Base-by-base conservation (phyloP, 2,888 invertebrate genomes). In the Philereme vetulata region DNA sequence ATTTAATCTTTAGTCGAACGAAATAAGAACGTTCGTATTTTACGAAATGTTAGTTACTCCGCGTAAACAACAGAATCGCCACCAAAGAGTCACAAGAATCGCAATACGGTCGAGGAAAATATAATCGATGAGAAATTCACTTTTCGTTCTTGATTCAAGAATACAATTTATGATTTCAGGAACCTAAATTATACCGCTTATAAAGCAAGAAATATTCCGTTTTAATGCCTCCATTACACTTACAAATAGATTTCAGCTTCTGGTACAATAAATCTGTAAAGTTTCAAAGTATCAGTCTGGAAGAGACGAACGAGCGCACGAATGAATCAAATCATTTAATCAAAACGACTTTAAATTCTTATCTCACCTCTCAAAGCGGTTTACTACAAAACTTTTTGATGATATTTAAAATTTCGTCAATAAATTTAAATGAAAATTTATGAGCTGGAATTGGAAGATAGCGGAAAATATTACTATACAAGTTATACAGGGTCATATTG, bases 311-410 rank as follows among this genome's bases (percentile, higher is more conserved):
- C 53, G 58, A 62, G 63, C 59, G 61, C 56, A 10, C 55, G 57
- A 60, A 68, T 68, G 68, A 67, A 70, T 68, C 66, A 66, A 65
- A 68, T 70, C 52, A 67, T 68, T 68, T 67, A 68, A 70, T 64
- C 60, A 66, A 69, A 67, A 60, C 62, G 64, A 62, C 56, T 62
- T 62, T 59, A 64, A 66, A 69, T 57, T 63, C 65, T 64, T 71
- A 72, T 72, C 72, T 65, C 60, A 65, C 61, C 64, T 67, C 51
- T 55, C 51, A 48, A 62, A 66, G 52, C 48, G 50, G 64, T 63
- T 70, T 64, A 67, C 62, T 65, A 64, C 59, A 54, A 56, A 68
- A 67, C 54, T 66, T 57, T 54, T 64, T 66, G 50, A 66, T 62
- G 57, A 57, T 61, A 65, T 64, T 67, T 56, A 56, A 66, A 62